Evolutionary conservation across 2,888 invertebrate species (phyloP).

Genomic region (Synanthedon vespiformis): DNA sequence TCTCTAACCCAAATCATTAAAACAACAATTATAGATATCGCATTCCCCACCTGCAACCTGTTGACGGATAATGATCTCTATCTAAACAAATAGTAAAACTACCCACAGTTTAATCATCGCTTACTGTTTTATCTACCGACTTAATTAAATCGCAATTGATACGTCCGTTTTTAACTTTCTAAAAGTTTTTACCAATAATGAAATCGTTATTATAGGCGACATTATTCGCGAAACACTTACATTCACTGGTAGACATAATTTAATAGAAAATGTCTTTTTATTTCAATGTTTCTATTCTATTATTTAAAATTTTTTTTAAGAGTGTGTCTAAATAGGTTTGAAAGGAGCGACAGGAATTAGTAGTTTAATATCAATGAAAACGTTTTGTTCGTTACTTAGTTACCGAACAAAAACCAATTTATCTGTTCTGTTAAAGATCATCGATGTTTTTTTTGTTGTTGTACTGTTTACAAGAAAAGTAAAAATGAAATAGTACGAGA

Average conservation of each 20-base stretch:
- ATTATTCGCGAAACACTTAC: too few relatives aligned
- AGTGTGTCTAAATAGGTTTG: conserved; percentile 19
- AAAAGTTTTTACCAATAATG: background rate
- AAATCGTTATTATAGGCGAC: background rate
- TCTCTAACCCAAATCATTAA: conserved; percentile 65
- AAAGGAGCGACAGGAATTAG: conserved; percentile 5
- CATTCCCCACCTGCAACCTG: conserved; percentile 65
- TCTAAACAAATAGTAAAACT: conserved; percentile 59
- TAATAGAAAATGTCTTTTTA: too few relatives aligned
- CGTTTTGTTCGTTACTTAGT: conserved; percentile 27
- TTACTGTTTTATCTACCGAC: background rate
- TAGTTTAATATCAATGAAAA: conserved; percentile 28
- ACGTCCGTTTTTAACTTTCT: conserved; percentile 5
- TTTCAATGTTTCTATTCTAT: too few relatives aligned
- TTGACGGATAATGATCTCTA: conserved; percentile 62
- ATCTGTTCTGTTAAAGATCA: conserved; percentile 52
- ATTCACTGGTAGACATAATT: too few relatives aligned
- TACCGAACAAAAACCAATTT: conserved; percentile 50
- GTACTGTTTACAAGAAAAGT: conserved; percentile 32
- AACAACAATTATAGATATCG: conserved; percentile 70
- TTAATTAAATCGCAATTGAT: conserved; percentile 28
- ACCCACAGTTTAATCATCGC: conserved; percentile 7
- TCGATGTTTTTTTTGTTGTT: conserved; percentile 36
- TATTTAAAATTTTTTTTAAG: background rate
- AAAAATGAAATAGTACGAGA: conserved; percentile 34